Conservation (phyloP, 2,888 invertebrate genomes). For the Hymenopus coronatus region DNA sequence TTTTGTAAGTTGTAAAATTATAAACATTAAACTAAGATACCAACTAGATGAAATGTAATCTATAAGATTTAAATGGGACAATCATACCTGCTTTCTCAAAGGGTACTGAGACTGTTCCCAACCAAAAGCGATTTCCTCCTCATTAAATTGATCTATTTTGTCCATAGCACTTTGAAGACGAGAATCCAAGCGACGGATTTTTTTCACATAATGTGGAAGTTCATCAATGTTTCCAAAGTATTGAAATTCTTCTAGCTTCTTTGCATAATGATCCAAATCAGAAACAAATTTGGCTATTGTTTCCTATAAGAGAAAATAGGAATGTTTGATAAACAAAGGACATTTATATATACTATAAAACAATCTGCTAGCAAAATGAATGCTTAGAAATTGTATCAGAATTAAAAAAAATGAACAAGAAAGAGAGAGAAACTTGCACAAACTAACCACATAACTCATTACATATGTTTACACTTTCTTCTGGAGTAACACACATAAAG, state of each 20-base stretch:
- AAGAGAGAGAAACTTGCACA: neutral
- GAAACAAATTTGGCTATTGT: slow-evolving; percentile 79
- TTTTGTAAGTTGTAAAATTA: too few relatives aligned
- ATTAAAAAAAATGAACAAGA: neutral
- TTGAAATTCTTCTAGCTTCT: slow-evolving; percentile 80
- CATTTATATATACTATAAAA: neutral
- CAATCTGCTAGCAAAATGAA: too few relatives aligned
- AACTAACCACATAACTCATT: neutral
- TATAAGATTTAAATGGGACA: too few relatives aligned
- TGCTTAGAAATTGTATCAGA: too few relatives aligned
- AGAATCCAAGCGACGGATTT: slow-evolving; percentile 72
- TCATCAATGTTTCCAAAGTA: slow-evolving; percentile 84
- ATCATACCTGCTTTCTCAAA: slow-evolving; percentile 61
- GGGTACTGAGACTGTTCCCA: slow-evolving; percentile 90
- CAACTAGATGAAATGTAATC: too few relatives aligned
- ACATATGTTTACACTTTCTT: neutral
- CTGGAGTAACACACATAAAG: too few relatives aligned
- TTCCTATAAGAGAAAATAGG: slow-evolving; percentile 41
- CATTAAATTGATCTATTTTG: slow-evolving; percentile 84
- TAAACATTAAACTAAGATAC: too few relatives aligned
- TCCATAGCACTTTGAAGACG: slow-evolving; percentile 70
- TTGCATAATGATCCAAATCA: slow-evolving; percentile 74
- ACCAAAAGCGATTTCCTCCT: slow-evolving; percentile 84
- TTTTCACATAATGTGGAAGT: slow-evolving; percentile 76
- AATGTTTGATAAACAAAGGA: neutral